Evolutionary conservation across 2,113 vertebrate genomes (phyloP).

Genomic region (Rhinoptilus africanus): DNA sequence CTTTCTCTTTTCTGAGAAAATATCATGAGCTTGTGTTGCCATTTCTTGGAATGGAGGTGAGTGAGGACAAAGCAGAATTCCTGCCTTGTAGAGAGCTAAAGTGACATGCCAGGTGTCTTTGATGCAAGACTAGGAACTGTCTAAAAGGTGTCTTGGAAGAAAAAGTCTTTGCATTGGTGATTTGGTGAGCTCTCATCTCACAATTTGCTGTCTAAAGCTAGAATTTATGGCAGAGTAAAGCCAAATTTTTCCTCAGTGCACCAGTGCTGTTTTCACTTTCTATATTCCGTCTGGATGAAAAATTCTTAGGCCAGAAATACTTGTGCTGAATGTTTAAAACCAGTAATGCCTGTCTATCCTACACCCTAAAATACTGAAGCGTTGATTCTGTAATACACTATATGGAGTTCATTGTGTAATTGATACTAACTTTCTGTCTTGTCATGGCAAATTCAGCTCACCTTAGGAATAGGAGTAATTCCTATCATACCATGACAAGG

Average conservation of each 20-base stretch:
- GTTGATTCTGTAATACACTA: neutral
- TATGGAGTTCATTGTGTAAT: neutral
- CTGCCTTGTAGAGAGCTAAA: neutral
- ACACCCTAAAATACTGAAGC: neutral
- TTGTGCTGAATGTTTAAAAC: neutral
- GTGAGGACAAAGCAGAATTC: neutral
- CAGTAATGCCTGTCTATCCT: neutral
- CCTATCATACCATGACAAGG: neutral
- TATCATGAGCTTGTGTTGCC: neutral
- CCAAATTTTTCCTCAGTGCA: neutral
- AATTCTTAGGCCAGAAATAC: neutral
- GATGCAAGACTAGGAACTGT: neutral
- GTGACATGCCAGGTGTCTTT: neutral
- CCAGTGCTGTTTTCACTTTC: neutral
- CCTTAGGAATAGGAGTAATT: neutral
- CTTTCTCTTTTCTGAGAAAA: neutral
- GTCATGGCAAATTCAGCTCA: neutral
- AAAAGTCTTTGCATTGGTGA: neutral
- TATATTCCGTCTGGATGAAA: neutral
- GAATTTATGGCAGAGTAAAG: neutral
- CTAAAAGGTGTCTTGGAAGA: neutral
- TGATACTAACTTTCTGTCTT: neutral
- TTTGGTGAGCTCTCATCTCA: neutral
- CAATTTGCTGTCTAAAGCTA: neutral
- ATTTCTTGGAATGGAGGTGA: neutral